Percentiles rank a stretch among this genome's conserved stretches.
Evolutionary conservation across 1,140 invertebrate species (phyloP).

Genomic region (Drosophila bipectinata): DNA sequence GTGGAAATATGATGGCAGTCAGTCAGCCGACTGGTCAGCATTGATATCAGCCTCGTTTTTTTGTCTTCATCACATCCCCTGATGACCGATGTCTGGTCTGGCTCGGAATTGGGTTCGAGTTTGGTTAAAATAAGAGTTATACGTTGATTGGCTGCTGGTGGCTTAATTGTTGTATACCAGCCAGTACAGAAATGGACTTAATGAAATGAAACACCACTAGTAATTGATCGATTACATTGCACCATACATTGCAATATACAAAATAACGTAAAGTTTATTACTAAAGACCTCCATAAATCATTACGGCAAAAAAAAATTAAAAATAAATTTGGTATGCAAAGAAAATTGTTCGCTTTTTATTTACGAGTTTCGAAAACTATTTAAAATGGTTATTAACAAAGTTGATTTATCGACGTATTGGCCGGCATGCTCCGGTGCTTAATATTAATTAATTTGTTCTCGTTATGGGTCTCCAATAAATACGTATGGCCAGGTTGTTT

Average conservation of each 20-base stretch:
- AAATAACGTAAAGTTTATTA: constrained; percentile 20
- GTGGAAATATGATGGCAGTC: constrained; percentile 11
- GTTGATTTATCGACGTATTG: constrained; percentile 39
- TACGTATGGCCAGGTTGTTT: neutral
- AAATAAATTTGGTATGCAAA: constrained; percentile 32
- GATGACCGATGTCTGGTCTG: constrained; percentile 60
- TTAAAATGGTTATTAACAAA: constrained; percentile 39
- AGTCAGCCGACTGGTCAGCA: constrained; percentile 53
- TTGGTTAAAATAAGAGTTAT: constrained; percentile 40
- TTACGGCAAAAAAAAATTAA: constrained; percentile 10
- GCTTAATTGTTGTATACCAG: constrained; percentile 40
- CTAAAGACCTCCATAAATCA: constrained; percentile 31
- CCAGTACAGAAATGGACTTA: constrained; percentile 18
- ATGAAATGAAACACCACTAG: constrained; percentile 50
- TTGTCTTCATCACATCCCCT: constrained; percentile 61
- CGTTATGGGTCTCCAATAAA: constrained; percentile 7
- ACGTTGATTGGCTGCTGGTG: constrained; percentile 41
- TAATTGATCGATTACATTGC: constrained; percentile 58
- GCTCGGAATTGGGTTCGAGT: neutral
- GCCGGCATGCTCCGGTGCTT: constrained; percentile 23
- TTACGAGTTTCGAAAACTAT: constrained; percentile 46
- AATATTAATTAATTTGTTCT: constrained; percentile 41
- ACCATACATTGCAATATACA: constrained; percentile 1
- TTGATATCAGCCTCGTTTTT: constrained; percentile 63
- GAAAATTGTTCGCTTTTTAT: constrained; percentile 34